These are phyloP conservation scores for Halocaridina rubra DNA, from an alignment of 2,888 invertebrate genomes.

Conservation along the genomic window DNA sequence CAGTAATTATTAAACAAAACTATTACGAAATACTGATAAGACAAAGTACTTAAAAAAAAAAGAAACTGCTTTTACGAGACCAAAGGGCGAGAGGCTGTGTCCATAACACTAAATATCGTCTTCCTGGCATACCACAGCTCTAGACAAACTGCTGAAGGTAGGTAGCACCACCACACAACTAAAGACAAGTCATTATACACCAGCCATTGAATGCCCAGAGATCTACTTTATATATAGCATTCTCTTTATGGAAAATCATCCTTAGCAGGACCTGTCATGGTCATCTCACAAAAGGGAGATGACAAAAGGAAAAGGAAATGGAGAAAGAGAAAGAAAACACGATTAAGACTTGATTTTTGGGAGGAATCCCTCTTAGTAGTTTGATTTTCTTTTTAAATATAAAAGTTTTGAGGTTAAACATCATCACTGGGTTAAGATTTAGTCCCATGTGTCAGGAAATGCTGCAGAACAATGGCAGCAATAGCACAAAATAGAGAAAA, in stretches of 20 bases:
- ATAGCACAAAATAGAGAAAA: slow-evolving; percentile 68
- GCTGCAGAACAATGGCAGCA: slow-evolving; percentile 44
- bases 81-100: slow-evolving; percentile 5
- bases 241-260: no score
- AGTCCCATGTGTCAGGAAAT: slow-evolving; percentile 39
- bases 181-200: slow-evolving; percentile 5
- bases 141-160: not conserved
- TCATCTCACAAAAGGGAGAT: not conserved
- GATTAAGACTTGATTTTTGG: no score
- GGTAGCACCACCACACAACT: not conserved
- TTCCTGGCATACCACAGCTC: no score
- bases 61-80: slow-evolving; percentile 14
- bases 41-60: not conserved
- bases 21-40: no score
- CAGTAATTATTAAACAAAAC: no score
- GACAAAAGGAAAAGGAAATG: not conserved
- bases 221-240: not conserved
- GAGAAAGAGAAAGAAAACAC: not conserved
- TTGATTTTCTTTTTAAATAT: not conserved
- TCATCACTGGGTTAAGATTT: slow-evolving; percentile 49
- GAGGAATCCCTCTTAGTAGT: not conserved
- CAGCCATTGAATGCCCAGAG: not conserved
- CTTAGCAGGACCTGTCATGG: not conserved
- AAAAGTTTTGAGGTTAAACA: not conserved
- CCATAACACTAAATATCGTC: no score